These are phyloP conservation scores for Drosophila jambulina DNA, from an alignment of 1,140 invertebrate genomes.

Conservation along the genomic window DNA sequence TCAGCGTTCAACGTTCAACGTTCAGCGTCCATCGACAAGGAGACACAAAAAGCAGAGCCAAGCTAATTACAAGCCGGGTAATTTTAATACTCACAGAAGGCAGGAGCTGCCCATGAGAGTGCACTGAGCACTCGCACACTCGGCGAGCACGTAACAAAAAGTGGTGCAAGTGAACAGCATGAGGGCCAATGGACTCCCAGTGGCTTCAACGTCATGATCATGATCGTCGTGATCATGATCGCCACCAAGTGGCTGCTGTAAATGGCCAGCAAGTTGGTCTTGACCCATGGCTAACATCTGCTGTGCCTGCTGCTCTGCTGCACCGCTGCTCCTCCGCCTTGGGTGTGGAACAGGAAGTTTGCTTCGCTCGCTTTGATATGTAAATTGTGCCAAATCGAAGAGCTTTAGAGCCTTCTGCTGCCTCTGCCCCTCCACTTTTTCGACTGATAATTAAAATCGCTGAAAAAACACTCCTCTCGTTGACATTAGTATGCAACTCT, in stretches of 20 bases:
- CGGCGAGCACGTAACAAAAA: constrained; percentile 65
- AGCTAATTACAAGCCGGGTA: constrained; percentile 81
- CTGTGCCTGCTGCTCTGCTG: constrained; percentile 27
- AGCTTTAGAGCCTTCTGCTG: constrained; percentile 28
- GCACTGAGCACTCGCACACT: constrained; percentile 64
- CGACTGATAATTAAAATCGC: constrained; percentile 69
- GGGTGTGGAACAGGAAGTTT: constrained; percentile 55
- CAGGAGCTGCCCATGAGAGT: constrained; percentile 38
- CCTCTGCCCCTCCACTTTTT: neutral
- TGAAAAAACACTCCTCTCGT: constrained; percentile 16
- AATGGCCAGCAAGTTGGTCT: constrained; percentile 59
- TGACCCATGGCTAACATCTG: constrained; percentile 73
- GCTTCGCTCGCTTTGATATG: constrained; percentile 70
- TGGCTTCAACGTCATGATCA: constrained; percentile 36
- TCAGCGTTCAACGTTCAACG: constrained; percentile 26
- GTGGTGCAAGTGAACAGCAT: constrained; percentile 73
- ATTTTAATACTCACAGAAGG: constrained; percentile 75
- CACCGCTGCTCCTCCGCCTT: constrained; percentile 5
- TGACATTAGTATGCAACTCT: constrained; percentile 82
- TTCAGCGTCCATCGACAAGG: constrained; percentile 30
- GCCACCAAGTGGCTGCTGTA: constrained; percentile 50
- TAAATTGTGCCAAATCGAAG: constrained; percentile 78
- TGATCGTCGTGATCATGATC: constrained; percentile 18
- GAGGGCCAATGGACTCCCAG: constrained; percentile 74
- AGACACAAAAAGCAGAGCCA: constrained; percentile 48